Evolutionary conservation across 1,140 invertebrate species (phyloP).

Genomic region (Solen grandis): DNA sequence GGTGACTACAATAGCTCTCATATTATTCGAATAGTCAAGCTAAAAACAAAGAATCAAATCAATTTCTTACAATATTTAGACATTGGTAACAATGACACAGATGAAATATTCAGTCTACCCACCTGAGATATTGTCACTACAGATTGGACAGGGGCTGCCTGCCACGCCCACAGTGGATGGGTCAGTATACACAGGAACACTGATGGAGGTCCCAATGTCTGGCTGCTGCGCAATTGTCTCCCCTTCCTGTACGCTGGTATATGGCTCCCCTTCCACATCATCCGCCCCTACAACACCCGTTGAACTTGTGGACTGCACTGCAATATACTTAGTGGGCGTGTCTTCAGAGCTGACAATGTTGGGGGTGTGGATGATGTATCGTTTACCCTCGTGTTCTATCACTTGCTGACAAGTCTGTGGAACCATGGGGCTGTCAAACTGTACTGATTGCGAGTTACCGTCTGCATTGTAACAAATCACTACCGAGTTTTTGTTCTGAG

Average conservation of each 20-base stretch:
- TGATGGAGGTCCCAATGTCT: constrained; percentile 20
- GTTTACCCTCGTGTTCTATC: constrained; percentile 47
- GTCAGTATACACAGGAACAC: constrained; percentile 1
- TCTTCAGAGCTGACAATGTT: background rate
- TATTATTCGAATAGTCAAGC: too few relatives aligned
- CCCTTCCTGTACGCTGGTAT: constrained; percentile 29
- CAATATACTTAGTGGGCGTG: background rate
- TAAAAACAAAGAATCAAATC: too few relatives aligned
- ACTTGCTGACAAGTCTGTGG: background rate
- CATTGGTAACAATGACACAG: too few relatives aligned
- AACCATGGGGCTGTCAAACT: background rate
- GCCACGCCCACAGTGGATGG: background rate
- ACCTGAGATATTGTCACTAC: constrained; percentile 76
- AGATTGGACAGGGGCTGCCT: constrained; percentile 68
- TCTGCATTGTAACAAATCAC: background rate
- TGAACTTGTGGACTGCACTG: background rate
- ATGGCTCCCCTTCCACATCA: constrained; percentile 1
- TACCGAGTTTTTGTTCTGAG: background rate
- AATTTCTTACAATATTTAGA: too few relatives aligned
- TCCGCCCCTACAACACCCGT: background rate
- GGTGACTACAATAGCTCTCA: too few relatives aligned
- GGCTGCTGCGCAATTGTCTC: constrained; percentile 15
- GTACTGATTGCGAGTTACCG: too few relatives aligned
- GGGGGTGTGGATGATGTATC: constrained; percentile 44
- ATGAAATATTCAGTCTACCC: too few relatives aligned